phyloP scores from a whole-genome alignment of 2,113 vertebrate species.

The Bujurquina vittata region DNA sequence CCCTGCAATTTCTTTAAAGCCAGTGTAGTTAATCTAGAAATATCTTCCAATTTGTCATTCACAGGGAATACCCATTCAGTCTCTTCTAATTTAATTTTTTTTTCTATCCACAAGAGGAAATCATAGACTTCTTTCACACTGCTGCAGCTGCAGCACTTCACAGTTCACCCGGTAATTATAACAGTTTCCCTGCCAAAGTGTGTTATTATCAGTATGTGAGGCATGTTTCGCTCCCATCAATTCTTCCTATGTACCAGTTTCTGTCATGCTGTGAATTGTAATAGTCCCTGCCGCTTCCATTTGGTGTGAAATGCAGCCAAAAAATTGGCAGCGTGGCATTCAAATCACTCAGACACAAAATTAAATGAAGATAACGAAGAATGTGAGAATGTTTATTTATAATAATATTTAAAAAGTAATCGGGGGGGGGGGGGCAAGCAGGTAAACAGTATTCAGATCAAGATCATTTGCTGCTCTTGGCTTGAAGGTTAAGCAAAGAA shows the following conservation, averaged over 20 bases:
- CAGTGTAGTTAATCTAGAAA: slow-evolving; percentile 1
- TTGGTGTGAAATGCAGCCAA: slow-evolving; percentile 22
- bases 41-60: background rate
- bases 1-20: background rate
- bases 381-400: slow-evolving; percentile 51
- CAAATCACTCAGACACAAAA: slow-evolving; percentile 6
- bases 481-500: slow-evolving; percentile 2
- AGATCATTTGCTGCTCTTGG: slow-evolving; percentile 19
- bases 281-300: slow-evolving; percentile 17
- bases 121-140: slow-evolving; percentile 4
- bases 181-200: slow-evolving; percentile 22
- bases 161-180: slow-evolving; percentile 40
- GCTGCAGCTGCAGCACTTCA: slow-evolving; percentile 45
- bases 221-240: slow-evolving; percentile 11
- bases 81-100: slow-evolving; percentile 19
- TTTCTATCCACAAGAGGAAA: slow-evolving; percentile 11
- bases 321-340: background rate
- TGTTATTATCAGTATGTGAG: slow-evolving; percentile 29
- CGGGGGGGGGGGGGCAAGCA: slow-evolving; percentile 1
- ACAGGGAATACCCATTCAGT: slow-evolving; percentile 4
- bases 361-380: background rate
- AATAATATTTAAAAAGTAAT: slow-evolving; percentile 45
- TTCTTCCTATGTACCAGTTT: slow-evolving; percentile 5
- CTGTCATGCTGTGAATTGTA: slow-evolving; percentile 27
- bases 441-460: slow-evolving; percentile 33